Percentiles rank a stretch among this genome's conserved stretches.
Conservation (phyloP, 2,113 vertebrate genomes). For the Oriolus oriolus region DNA sequence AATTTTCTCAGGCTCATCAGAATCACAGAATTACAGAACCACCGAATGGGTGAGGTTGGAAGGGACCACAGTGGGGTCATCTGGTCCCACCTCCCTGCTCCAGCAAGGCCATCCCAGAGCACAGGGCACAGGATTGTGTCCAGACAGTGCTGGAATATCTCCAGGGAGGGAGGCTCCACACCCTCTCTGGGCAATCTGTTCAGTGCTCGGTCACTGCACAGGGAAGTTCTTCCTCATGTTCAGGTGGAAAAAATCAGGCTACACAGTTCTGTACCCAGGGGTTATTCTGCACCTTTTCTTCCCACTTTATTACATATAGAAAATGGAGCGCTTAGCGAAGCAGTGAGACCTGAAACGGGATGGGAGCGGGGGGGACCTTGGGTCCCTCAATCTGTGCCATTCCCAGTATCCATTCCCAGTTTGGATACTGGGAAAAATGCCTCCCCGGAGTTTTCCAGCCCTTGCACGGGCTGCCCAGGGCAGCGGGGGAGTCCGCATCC, state of each 20-base stretch:
- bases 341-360: not conserved
- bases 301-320: not conserved
- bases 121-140: not conserved
- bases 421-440: not conserved
- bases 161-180: not conserved
- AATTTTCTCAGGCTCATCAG: not conserved
- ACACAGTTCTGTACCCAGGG: no score
- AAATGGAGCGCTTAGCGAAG: not conserved
- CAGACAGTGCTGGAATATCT: not conserved
- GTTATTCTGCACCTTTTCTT: not conserved
- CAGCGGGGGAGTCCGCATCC: not conserved
- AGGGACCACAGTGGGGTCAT: not conserved
- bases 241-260: not conserved
- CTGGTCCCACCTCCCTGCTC: not conserved
- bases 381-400: not conserved
- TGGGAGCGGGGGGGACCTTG: no score
- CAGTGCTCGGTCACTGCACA: not conserved
- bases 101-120: not conserved
- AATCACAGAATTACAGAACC: not conserved
- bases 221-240: not conserved
- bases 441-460: not conserved
- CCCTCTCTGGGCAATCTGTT: not conserved
- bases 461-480: no score
- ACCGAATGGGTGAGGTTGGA: not conserved
- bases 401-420: no score